A percentile compares a stretch with the other conserved stretches of the same genome.
Evolutionary conservation across 2,888 invertebrate species (phyloP).

Genomic region (Cyclophora punctaria): DNA sequence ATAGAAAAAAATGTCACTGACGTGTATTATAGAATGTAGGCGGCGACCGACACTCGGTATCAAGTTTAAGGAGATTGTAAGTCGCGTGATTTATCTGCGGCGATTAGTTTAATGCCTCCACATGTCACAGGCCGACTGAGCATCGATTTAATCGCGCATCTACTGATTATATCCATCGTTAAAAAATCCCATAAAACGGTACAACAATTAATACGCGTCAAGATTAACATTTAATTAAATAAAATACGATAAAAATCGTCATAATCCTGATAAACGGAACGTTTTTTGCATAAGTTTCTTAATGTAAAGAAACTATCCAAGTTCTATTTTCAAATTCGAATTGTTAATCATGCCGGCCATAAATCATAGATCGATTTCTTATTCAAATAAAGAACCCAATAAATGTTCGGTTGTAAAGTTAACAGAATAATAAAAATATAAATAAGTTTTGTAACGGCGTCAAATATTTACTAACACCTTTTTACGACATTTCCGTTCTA

Average conservation of each 20-base stretch:
- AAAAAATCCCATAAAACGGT: constrained; percentile 50
- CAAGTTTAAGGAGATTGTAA: constrained; percentile 24
- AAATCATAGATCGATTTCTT: neutral
- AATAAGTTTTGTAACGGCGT: too few species aligned
- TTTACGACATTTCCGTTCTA: too few species aligned
- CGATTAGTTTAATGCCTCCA: constrained; percentile 55
- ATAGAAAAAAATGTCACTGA: constrained; percentile 5
- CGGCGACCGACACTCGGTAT: constrained; percentile 21
- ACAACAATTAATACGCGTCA: constrained; percentile 66
- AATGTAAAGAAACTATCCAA: neutral
- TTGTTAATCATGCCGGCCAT: neutral
- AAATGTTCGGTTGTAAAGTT: too few species aligned
- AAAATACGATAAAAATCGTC: constrained; percentile 45
- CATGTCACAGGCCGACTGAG: constrained; percentile 50
- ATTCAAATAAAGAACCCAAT: neutral
- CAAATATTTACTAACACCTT: too few species aligned
- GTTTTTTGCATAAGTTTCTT: constrained; percentile 18
- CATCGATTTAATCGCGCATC: constrained; percentile 47
- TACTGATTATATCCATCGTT: constrained; percentile 50
- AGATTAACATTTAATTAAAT: constrained; percentile 59
- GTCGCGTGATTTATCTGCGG: constrained; percentile 44
- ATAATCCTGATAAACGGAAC: constrained; percentile 28
- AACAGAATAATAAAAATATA: too few species aligned
- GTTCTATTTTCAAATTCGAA: too few species aligned
- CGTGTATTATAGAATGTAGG: constrained; percentile 20